Evolutionary conservation across 2,113 vertebrate species (phyloP).

Genomic region (Scophthalmus maximus): DNA sequence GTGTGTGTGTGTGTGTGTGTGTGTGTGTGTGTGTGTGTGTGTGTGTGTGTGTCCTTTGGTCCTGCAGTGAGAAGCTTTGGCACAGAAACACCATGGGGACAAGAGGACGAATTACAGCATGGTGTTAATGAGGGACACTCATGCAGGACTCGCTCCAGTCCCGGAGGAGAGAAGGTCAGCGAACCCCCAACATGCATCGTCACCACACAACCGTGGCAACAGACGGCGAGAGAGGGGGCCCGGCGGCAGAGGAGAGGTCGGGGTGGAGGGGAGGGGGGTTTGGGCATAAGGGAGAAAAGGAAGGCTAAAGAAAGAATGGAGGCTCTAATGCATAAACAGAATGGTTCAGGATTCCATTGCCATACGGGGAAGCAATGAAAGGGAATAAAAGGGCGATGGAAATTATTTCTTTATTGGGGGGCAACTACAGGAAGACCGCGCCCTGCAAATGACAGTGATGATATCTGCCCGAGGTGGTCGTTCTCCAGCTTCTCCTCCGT

Average conservation of each 20-base stretch:
- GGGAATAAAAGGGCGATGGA: slow-evolving; percentile 6
- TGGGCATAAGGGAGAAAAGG: neutral
- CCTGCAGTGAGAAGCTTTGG: slow-evolving; percentile 77
- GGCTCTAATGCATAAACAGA: slow-evolving; percentile 29
- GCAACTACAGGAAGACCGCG: neutral
- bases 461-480: slow-evolving; percentile 30
- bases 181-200: slow-evolving; percentile 60
- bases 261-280: neutral
- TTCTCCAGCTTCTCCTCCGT: slow-evolving; percentile 26
- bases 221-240: slow-evolving; percentile 19
- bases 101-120: slow-evolving; percentile 59
- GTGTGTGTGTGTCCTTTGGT: slow-evolving; percentile 46
- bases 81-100: slow-evolving; percentile 69
- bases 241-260: slow-evolving; percentile 16
- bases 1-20: slow-evolving; percentile 45
- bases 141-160: slow-evolving; percentile 66
- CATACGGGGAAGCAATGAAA: neutral
- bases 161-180: slow-evolving; percentile 62
- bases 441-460: slow-evolving; percentile 24
- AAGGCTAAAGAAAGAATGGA: neutral
- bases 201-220: slow-evolving; percentile 45
- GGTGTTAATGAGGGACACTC: slow-evolving; percentile 67
- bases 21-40: slow-evolving; percentile 37
- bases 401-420: neutral
- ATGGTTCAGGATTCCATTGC: neutral